Base-by-base conservation (phyloP, 1,140 invertebrate species). In the Trachymyrmex cornetzi region DNA sequence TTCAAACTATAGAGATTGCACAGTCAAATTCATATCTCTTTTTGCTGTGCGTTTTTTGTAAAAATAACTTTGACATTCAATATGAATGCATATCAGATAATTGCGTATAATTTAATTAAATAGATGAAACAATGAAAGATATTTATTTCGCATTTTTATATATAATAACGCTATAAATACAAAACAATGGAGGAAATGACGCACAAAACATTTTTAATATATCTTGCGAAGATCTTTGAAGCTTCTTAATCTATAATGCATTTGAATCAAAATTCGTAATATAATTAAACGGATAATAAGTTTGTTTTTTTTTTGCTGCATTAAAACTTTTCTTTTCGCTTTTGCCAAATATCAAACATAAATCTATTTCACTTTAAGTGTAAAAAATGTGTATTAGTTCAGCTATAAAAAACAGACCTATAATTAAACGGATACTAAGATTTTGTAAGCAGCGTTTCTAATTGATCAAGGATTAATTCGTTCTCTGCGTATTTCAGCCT, bases 191-290 rank as follows among this genome's bases (percentile, higher is more conserved):
- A 27, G 44, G 1, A 55, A 74, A 48, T 69, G 44, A 69, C 0
- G 11, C 9, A 16, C 48, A 48, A 67, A 19, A 7, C 0, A 5
- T 24, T 1, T 64, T 34, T 7, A 34, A 16, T 61, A 24, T 9
- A 11, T 3, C 30, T 64, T 9, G 7, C 19, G 19, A 34, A 34
- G 30, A 16, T 14, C 3, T 64, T 64, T 64, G 9, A 34, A 64
- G 16, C 19, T 64, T 19, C 7, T 55, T 19, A 7, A n/a, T 57
- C 59, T 27, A 61, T 24, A 24, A 61, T 6, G 22, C 9, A 48
- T 48, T 57, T 44, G 38, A 69, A 48, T 38, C 14, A 72, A 72
- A 72, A 50, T 27, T 53, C 16, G 14, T 48, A 30, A 64, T 64
- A 44, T 16, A 50, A 72, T 50, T 24, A 27, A 19, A 72, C 11